Evolutionary conservation across 1,140 invertebrate genomes (phyloP), one percentile per base, ranked within the genome.

Genomic region (Temnothorax nylanderi): DNA sequence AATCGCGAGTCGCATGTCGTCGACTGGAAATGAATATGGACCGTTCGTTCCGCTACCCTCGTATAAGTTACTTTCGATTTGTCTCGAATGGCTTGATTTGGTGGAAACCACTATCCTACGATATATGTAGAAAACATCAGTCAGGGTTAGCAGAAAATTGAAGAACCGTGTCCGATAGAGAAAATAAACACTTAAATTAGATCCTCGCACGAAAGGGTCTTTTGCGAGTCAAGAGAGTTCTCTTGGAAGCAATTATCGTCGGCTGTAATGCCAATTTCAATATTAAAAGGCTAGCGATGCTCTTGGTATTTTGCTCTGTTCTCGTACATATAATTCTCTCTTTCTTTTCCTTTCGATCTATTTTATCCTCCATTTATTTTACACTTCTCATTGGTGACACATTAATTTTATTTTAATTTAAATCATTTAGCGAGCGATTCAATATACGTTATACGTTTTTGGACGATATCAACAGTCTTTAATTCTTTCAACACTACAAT

Each of bases 121-220:
- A 6, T 37, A 21, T 5, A 37, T 18, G n/a, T 4, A 69, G 47
- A 21, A 13, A 67, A 80, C 32, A 34, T 54, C 47, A 44, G 47
- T 54, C 47, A 44, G 54, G 69, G 34, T 56, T 51, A 32, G 37
- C 78, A 81, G 64, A 13, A 71, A 58, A 81, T 71, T 81, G 78
- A 71, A 81, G 65, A 81, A 81, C 21, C 65, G 62, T 81, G 65
- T 71, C 21, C 65, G 37, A 81, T 71, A 81, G n/a, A 41, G 21
- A 32, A 71, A 71, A 81, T 44, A 41, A 64, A 71, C 21, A 58
- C n/a, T 71, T 56, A 56, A 78, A 49, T 21, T 34, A 26, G 34
- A 69, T 44, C 49, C 77, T 41, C 41, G 34, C n/a, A 26, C 41
- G 34, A 41, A 81, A 81, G 41, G 78, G 3, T 71, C 34, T 44